phyloP scores from a whole-genome alignment of 2,888 invertebrate genomes.

The Nemoura dubitans region DNA sequence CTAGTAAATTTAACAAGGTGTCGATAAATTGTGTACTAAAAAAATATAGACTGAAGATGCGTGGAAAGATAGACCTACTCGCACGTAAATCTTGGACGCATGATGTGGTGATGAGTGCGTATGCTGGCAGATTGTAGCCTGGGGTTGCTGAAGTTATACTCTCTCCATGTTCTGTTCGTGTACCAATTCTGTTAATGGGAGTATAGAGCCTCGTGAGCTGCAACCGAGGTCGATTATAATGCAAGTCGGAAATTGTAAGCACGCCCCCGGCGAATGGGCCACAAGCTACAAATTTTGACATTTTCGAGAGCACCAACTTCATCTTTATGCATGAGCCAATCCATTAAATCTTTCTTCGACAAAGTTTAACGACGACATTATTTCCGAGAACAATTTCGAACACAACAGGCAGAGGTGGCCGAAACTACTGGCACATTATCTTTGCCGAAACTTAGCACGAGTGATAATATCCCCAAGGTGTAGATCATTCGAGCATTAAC shows the following conservation, averaged over 20 bases:
- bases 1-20: background rate
- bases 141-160: background rate
- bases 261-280: conserved; percentile 7
- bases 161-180: background rate
- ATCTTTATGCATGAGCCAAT: conserved; percentile 46
- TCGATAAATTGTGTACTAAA: background rate
- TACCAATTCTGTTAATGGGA: background rate
- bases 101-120: background rate
- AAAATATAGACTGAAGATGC: background rate
- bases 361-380: conserved; percentile 34
- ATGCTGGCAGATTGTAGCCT: background rate
- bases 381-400: conserved; percentile 7
- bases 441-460: background rate
- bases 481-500: background rate
- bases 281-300: conserved; percentile 34
- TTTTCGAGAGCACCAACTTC: conserved; percentile 33
- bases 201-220: background rate
- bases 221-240: background rate
- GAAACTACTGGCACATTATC: conserved; percentile 29
- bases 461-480: background rate
- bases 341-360: conserved; percentile 41
- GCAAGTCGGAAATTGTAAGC: conserved; percentile 7
- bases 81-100: background rate
- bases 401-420: conserved; percentile 29
- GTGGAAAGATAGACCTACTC: background rate